These are phyloP conservation scores for Amazona vittata DNA, from an alignment of 2,113 vertebrate species.

Conservation along the genomic window DNA sequence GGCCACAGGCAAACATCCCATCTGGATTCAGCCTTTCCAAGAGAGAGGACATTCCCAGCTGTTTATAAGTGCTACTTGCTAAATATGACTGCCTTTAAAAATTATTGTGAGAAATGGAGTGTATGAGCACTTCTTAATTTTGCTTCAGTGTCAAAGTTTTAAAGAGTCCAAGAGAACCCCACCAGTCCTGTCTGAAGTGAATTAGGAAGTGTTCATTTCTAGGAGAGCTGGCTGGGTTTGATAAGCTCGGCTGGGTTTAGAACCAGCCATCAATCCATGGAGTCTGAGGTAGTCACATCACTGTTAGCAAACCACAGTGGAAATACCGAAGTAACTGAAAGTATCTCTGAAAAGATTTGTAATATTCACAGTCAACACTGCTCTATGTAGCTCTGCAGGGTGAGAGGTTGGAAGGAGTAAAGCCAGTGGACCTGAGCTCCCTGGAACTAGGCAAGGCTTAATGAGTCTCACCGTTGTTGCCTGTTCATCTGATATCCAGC, in stretches of 20 bases:
- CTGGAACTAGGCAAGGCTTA: background rate
- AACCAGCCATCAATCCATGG: background rate
- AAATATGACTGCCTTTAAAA: background rate
- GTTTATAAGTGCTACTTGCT: background rate
- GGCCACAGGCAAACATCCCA: background rate
- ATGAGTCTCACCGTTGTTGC: background rate
- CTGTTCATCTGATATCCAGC: background rate
- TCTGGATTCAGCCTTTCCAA: background rate
- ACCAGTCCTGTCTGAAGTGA: background rate
- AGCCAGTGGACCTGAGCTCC: background rate
- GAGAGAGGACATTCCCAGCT: background rate
- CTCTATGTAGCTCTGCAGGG: background rate
- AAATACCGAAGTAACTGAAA: background rate
- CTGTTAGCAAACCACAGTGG: background rate
- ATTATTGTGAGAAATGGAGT: background rate
- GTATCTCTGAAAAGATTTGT: background rate
- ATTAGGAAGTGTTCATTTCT: background rate
- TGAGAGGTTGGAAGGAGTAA: background rate
- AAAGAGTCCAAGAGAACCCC: background rate
- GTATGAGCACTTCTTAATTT: background rate
- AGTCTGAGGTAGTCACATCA: background rate
- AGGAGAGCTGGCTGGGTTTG: background rate
- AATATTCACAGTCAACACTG: background rate
- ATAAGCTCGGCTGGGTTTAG: background rate
- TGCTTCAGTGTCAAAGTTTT: background rate